Conservation (phyloP, 2,797 vertebrate species). For the Spea hammondii region DNA sequence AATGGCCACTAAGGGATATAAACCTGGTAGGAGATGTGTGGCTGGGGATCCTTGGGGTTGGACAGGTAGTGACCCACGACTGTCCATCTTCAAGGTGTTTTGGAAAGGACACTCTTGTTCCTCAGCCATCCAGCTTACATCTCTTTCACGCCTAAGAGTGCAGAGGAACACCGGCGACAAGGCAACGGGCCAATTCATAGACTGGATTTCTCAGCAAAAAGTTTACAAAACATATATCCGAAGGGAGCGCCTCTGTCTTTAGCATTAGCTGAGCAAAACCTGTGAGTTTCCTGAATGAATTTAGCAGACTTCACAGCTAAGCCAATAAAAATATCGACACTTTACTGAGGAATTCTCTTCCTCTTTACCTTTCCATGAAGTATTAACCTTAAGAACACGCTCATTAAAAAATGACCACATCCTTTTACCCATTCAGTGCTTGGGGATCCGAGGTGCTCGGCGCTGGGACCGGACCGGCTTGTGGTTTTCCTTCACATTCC, state of each 20-base stretch:
- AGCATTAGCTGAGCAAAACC: conserved; percentile 4
- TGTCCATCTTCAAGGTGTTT: neutral
- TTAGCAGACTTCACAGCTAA: conserved; percentile 34
- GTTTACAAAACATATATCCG: conserved; percentile 29
- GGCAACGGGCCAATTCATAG: conserved; percentile 57
- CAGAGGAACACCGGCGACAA: conserved; percentile 50
- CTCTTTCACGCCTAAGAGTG: neutral
- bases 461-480: neutral
- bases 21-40: no score
- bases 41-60: no score
- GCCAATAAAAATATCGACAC: conserved; percentile 18
- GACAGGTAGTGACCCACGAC: no score
- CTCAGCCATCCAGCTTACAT: neutral
- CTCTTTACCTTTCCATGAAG: conserved; percentile 2
- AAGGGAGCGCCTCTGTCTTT: conserved; percentile 21
- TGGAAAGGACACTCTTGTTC: neutral
- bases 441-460: neutral
- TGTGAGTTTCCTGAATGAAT: conserved; percentile 21
- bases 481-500: neutral
- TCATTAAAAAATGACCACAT: conserved; percentile 30
- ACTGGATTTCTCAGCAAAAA: conserved; percentile 55
- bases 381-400: conserved; percentile 27
- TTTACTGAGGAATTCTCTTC: conserved; percentile 25
- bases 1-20: no score
- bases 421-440: neutral